Conservation (phyloP, 2,888 invertebrate genomes). For the Scrobipalpa atriplicella region DNA sequence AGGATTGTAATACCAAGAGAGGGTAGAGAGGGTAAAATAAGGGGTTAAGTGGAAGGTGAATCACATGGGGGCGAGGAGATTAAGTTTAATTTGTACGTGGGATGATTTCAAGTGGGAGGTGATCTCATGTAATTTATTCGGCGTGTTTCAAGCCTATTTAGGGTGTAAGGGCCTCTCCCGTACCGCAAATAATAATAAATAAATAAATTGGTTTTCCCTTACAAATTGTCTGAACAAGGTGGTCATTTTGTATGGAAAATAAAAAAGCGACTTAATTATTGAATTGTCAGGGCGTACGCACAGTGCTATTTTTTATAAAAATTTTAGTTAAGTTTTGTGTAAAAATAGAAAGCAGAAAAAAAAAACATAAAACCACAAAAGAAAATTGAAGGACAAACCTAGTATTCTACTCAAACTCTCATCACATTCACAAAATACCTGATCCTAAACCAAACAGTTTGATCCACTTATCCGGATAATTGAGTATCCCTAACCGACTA, state of each 20-base stretch:
- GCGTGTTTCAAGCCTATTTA: neutral
- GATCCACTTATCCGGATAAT: constrained; percentile 28
- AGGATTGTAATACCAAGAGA: neutral
- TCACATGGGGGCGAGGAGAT: constrained; percentile 3
- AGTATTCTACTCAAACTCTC: neutral
- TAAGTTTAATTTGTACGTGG: constrained; percentile 13
- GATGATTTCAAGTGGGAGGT: constrained; percentile 2
- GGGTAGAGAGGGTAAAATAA: constrained; percentile 7
- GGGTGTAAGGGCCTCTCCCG: too few species aligned
- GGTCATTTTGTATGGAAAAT: too few species aligned
- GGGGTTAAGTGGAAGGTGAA: constrained; percentile 13
- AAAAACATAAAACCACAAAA: too few species aligned
- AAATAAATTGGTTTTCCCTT: too few species aligned
- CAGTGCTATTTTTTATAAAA: too few species aligned
- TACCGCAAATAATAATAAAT: too few species aligned
- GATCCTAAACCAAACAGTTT: constrained; percentile 5
- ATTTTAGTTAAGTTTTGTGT: too few species aligned
- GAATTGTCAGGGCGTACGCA: too few species aligned
- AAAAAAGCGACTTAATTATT: too few species aligned
- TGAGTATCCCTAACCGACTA: constrained; percentile 27
- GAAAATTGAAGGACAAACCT: neutral
- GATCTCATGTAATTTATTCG: neutral
- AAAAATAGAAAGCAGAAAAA: too few species aligned
- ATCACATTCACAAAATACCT: neutral
- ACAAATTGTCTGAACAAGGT: too few species aligned